Base-by-base conservation (phyloP, 2,888 invertebrate species). In the Stenodera caucasica region DNA sequence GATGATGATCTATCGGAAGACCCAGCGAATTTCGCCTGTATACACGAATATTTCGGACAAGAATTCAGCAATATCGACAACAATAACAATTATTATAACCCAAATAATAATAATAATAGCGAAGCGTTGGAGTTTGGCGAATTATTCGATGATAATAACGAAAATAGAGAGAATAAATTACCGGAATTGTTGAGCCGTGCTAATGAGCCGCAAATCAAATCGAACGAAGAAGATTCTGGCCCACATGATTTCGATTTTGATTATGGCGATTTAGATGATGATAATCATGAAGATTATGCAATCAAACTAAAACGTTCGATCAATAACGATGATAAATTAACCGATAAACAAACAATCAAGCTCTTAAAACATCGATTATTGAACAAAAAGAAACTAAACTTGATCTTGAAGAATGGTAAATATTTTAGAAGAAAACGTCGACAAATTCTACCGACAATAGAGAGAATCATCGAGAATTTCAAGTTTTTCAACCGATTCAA, bases 381-480 rank as follows among this genome's bases (percentile, higher is more conserved):
- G 0, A 60, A 69, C 5, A 62, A 63, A 11, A 70, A 67, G 58
- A 64, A 62, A 15, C 49, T 60, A 23, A 56, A 66, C 53, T 55
- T 56, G 18, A 30, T 62, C 11, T 26, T 23, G 49, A 57, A 52
- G 51, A 57, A 50, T 21, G 15, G 14, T 5, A 23, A 53, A 53
- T 21, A 35, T 23, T 18, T 1, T 0, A 18, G 14, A 21, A 21
- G 45, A 37, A 9, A 53, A 55, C 35, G 35, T 21, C 18, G 40
- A 26, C 57, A 54, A 52, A 57, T 49, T 8, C 15, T 49, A 40
- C 26, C 54, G 26, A 50, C 50, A 23, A 23, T 45, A 6, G 21
- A 45, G n/a, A 4, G 68, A 64, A 65, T 72, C 72, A 9, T 57
- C 63, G 0, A 73, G 72, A 55, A 67, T 75, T 15, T 49, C 68